Conservation (phyloP, 2,888 invertebrate species). For the Parasteatoda lunata region DNA sequence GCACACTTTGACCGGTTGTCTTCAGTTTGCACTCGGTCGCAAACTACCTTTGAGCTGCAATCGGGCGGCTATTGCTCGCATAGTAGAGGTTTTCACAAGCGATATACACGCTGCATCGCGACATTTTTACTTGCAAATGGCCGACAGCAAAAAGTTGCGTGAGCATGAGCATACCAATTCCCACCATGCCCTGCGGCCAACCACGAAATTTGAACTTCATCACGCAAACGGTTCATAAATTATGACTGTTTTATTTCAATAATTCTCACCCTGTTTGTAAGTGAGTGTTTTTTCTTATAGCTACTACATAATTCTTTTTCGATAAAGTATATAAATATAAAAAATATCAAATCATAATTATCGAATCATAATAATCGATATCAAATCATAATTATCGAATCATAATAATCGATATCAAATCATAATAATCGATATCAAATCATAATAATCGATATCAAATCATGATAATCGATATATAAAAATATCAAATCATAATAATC, state of each 20-base stretch:
- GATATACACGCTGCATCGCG: neutral
- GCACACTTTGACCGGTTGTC: conserved; percentile 17
- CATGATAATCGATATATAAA: no score
- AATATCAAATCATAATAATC: no score
- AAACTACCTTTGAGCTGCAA: conserved; percentile 5
- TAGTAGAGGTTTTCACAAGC: neutral
- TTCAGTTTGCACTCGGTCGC: conserved; percentile 10
- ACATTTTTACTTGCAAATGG: conserved; percentile 1
- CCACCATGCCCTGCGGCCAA: conserved; percentile 1
- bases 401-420: no score
- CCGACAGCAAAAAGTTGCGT: conserved; percentile 2
- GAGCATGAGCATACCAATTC: neutral
- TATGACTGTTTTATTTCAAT: neutral
- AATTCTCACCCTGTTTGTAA: no score
- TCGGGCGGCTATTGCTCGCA: neutral
- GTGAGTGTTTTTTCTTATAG: no score
- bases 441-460: no score
- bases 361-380: no score
- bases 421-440: no score
- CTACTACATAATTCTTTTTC: no score
- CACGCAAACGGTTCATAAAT: neutral
- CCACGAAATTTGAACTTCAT: conserved; percentile 11
- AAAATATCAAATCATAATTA: no score
- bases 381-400: no score
- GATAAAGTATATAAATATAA: no score